phyloP scores from a whole-genome alignment of 2,113 vertebrate species.

The Pitta sordida region DNA sequence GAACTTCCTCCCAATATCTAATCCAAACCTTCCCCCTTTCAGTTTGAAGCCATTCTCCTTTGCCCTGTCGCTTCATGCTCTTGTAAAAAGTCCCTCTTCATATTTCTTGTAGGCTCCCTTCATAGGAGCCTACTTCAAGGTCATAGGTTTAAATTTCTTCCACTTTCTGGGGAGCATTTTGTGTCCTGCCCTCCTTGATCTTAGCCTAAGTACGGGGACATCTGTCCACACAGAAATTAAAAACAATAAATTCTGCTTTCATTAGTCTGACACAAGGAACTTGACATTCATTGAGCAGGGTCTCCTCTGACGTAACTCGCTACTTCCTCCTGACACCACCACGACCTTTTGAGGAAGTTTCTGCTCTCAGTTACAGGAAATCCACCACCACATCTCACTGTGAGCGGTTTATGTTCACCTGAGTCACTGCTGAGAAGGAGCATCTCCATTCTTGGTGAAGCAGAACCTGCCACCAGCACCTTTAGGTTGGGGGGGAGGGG shows the following conservation, averaged over 20 bases:
- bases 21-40: neutral
- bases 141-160: neutral
- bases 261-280: rapidly evolving
- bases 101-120: neutral
- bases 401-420: neutral
- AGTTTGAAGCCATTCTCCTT: neutral
- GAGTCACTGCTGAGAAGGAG: neutral
- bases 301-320: neutral
- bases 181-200: neutral
- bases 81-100: neutral
- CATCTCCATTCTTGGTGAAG: neutral
- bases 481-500: neutral
- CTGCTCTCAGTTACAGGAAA: neutral
- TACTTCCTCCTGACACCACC: neutral
- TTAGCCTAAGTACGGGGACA: neutral
- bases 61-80: neutral
- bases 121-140: neutral
- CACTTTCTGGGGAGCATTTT: neutral
- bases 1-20: neutral
- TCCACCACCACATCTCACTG: neutral
- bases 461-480: neutral
- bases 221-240: neutral
- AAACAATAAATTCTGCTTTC: neutral
- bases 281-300: neutral
- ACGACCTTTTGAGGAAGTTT: neutral